A percentile compares a stretch with the other conserved stretches of the same genome.
Conservation (phyloP, 1,140 invertebrate genomes). For the Trichomalopsis sarcophagae region DNA sequence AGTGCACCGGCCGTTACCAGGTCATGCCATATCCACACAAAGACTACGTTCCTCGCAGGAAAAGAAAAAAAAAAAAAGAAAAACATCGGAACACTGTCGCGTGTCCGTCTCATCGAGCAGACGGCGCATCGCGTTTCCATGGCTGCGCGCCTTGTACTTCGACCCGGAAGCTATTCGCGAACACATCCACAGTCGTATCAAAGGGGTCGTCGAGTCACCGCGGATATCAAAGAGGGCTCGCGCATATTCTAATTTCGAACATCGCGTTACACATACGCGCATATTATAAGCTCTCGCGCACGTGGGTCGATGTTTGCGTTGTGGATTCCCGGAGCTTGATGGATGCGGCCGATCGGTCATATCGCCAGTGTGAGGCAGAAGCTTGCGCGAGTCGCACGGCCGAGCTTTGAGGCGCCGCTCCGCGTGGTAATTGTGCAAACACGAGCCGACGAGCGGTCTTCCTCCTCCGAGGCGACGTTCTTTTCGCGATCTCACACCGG, state of each 20-base stretch:
- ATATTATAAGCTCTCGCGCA: background rate
- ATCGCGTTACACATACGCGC: background rate
- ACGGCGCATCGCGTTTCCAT: slow-evolving; percentile 41
- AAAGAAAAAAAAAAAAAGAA: slow-evolving; percentile 25
- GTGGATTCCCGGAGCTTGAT: background rate
- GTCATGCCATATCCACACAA: background rate
- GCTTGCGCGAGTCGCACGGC: background rate
- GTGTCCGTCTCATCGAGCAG: slow-evolving; percentile 36
- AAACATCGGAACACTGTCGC: slow-evolving; percentile 27
- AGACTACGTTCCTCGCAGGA: background rate
- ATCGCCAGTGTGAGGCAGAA: background rate
- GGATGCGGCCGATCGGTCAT: background rate
- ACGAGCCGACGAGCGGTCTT: too few species aligned
- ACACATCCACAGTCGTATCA: background rate
- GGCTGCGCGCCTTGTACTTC: slow-evolving; percentile 2
- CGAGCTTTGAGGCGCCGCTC: background rate
- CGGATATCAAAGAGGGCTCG: too few species aligned
- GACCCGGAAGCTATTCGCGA: background rate
- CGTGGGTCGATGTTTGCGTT: background rate
- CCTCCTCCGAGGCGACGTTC: too few species aligned
- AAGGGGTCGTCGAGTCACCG: background rate
- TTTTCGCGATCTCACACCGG: too few species aligned
- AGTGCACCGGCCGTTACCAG: background rate
- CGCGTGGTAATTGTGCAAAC: too few species aligned
- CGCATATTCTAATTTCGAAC: background rate